These are phyloP conservation scores for Ricordea florida DNA, from an alignment of 92 coral and sea anemone genomes.

Conservation along the genomic window DNA sequence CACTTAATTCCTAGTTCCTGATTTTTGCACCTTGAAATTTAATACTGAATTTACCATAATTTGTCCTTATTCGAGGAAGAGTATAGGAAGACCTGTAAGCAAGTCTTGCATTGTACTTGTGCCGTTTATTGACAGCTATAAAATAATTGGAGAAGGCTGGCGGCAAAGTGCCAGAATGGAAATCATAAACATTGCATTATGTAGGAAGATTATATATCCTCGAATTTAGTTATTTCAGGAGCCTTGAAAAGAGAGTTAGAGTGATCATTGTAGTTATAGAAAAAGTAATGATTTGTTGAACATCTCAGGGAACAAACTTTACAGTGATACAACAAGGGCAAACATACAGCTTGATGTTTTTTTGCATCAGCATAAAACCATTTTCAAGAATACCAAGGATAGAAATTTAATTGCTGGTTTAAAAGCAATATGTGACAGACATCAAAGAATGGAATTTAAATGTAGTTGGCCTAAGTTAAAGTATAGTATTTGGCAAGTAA, in stretches of 20 bases:
- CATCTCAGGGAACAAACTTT: too few relatives aligned
- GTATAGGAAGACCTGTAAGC: slow-evolving; percentile 30
- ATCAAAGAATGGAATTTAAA: too few relatives aligned
- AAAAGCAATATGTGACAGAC: too few relatives aligned
- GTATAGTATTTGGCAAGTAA: too few relatives aligned
- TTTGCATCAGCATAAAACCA: too few relatives aligned
- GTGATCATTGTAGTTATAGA: slow-evolving; percentile 51
- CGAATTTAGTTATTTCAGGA: slow-evolving; percentile 27
- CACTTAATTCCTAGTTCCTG: slow-evolving; percentile 29
- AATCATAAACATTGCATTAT: slow-evolving; percentile 44
- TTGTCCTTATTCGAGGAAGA: slow-evolving; percentile 26
- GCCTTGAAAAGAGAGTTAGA: slow-evolving; percentile 40
- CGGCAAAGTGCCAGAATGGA: slow-evolving; percentile 26
- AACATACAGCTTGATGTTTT: too few relatives aligned
- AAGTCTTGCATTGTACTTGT: slow-evolving; percentile 43
- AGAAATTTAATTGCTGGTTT: too few relatives aligned
- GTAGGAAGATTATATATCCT: slow-evolving; percentile 23
- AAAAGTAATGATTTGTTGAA: slow-evolving; percentile 35
- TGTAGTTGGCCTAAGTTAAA: too few relatives aligned
- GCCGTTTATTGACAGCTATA: slow-evolving; percentile 1
- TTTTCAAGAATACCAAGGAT: too few relatives aligned
- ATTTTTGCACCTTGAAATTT: slow-evolving; percentile 12
- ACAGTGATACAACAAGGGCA: too few relatives aligned
- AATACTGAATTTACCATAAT: slow-evolving; percentile 42
- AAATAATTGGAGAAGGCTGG: slow-evolving; percentile 15